Evolutionary conservation across 2,888 invertebrate species (phyloP), one percentile per base, ranked within the genome.

Genomic region (Pachliopta kotzebuea): DNA sequence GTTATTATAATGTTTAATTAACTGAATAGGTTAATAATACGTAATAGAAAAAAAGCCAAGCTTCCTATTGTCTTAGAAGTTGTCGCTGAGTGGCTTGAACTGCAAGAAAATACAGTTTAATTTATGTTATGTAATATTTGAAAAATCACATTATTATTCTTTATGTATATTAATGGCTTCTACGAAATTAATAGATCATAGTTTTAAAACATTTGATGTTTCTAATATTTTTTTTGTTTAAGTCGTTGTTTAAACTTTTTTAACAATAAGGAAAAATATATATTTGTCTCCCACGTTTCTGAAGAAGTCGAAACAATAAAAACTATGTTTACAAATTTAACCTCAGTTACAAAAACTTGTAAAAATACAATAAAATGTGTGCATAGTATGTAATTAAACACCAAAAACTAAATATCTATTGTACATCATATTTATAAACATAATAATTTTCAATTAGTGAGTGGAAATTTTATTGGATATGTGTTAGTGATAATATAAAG

Each of bases 391-490:
- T 4, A 1, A 18, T 45, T 45, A 18, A 45, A 45, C 18, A n/a
- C 4, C 18, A 11, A 6, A 6, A 45, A 18, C 4, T 45, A 31
- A 45, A 45, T n/a, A 18, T n/a, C n/a, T 18, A n/a, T 45, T 8
- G 18, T 8, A 45, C n/a, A 6, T 45, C 6, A 45, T 45, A 45
- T 45, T 45, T 45, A 45, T 45, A 45, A 45, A 45, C 45, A 45
- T n/a, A 45, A n/a, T 11, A 11, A 37, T 37, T 37, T 37, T 45
- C n/a, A 45, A 45, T 37, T n/a, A 45, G 11, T 45, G 3, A 45
- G n/a, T 45, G 62, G 58, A 63, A 54, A 61, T 29, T 55, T 55
- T 55, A 61, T 61, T 21, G 26, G 54, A 24, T 29, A 29, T 26
- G 8, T 54, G 17, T 6, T n/a, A 20, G 11, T 20, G 8, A 45